Evolutionary conservation across 2,113 vertebrate genomes (phyloP).

Genomic region (Dendropsophus ebraccatus): DNA sequence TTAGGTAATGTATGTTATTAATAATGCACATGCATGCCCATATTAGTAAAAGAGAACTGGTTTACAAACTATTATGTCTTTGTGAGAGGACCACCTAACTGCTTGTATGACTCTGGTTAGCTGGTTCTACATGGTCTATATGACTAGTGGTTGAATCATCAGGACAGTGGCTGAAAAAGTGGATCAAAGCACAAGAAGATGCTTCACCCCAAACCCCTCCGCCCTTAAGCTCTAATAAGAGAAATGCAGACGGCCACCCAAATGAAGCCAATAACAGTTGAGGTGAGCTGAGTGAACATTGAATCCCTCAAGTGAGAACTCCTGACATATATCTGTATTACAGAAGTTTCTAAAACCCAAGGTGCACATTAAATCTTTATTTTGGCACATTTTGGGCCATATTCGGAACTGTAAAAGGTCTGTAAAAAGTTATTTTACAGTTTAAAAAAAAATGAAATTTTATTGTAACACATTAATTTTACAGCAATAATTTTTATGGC

Average conservation of each 20-base stretch:
- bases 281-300: neutral
- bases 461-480: too few species aligned
- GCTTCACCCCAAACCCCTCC: neutral
- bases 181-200: neutral
- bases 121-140: neutral
- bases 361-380: too few species aligned
- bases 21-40: constrained; percentile 30
- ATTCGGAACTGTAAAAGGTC: too few species aligned
- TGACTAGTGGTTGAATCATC: neutral
- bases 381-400: too few species aligned
- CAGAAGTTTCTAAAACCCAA: too few species aligned
- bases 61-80: neutral
- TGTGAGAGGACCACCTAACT: neutral
- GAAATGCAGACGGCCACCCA: neutral
- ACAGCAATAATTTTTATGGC: too few species aligned
- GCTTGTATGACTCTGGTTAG: neutral
- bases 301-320: neutral
- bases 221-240: too few species aligned
- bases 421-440: too few species aligned
- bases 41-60: neutral
- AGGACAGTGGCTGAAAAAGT: neutral
- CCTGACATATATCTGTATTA: neutral
- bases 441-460: too few species aligned
- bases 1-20: constrained; percentile 5
- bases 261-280: neutral